Percentiles rank a stretch among this genome's conserved stretches.
Conservation (phyloP, 2,888 invertebrate genomes). For the Trichogramma dendrolimi region DNA sequence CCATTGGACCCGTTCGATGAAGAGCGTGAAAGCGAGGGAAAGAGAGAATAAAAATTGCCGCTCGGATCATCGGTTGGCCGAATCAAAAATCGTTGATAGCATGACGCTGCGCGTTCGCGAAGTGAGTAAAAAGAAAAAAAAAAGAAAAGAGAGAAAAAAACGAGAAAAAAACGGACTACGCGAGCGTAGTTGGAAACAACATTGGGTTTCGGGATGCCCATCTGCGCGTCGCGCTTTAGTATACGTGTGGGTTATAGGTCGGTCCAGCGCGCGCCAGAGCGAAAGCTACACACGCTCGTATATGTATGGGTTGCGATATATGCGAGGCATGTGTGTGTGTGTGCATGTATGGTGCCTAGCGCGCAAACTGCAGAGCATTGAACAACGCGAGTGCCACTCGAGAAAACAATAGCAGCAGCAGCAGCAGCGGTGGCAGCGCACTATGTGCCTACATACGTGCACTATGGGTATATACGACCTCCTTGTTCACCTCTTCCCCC, state of each 20-base stretch:
- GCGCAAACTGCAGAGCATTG: slow-evolving; percentile 47
- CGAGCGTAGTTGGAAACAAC: slow-evolving; percentile 1
- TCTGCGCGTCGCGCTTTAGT: too few species aligned
- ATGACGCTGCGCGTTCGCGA: background rate
- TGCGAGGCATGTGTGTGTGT: background rate
- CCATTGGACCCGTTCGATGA: too few species aligned
- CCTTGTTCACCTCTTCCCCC: slow-evolving; percentile 20
- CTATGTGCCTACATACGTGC: too few species aligned
- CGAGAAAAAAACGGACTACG: background rate
- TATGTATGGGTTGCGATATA: background rate
- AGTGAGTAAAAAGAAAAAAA: background rate
- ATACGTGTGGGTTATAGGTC: too few species aligned
- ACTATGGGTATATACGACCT: background rate
- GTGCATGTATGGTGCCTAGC: slow-evolving; percentile 18
- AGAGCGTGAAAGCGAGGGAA: too few species aligned
- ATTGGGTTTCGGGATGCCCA: too few species aligned
- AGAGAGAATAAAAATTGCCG: too few species aligned
- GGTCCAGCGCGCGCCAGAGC: too few species aligned
- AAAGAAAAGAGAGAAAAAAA: background rate
- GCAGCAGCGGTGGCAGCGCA: background rate
- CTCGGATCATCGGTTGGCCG: too few species aligned
- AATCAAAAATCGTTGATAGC: too few species aligned
- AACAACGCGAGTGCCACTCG: slow-evolving; percentile 51
- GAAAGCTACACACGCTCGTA: background rate
- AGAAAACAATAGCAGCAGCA: slow-evolving; percentile 52